phyloP scores from a whole-genome alignment of 2,113 vertebrate species.

The Leptobrachium leishanense region DNA sequence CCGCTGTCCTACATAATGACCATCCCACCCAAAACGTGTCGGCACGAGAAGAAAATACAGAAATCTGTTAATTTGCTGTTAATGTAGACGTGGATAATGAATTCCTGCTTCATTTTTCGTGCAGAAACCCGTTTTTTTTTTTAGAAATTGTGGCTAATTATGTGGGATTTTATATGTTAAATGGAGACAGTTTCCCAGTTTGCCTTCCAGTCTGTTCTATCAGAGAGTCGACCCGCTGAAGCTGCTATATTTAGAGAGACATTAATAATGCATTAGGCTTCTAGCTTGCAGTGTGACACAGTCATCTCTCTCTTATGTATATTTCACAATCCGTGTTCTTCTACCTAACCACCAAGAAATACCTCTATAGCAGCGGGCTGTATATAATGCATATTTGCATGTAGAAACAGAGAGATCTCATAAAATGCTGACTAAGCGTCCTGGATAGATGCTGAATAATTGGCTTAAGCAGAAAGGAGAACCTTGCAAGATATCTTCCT shows the following conservation, averaged over 20 bases:
- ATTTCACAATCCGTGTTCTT: neutral
- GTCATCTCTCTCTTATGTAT: constrained; percentile 4
- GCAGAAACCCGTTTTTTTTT: neutral
- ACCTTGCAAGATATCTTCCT: too few species aligned
- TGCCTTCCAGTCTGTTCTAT: constrained; percentile 1
- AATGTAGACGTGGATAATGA: neutral
- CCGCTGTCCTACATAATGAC: too few species aligned
- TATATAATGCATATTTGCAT: neutral
- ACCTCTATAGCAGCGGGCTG: neutral
- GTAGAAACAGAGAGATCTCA: too few species aligned
- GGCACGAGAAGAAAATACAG: neutral
- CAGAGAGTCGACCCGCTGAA: neutral
- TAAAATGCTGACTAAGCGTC: too few species aligned
- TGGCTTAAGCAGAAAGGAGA: too few species aligned
- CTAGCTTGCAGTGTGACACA: constrained; percentile 7
- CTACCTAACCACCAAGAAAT: neutral
- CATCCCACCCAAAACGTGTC: neutral
- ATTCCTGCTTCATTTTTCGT: neutral
- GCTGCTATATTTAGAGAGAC: constrained; percentile 31
- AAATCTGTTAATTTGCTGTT: neutral
- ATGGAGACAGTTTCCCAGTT: constrained; percentile 3
- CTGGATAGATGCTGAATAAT: too few species aligned
- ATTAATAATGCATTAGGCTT: constrained; percentile 29
- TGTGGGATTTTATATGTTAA: constrained; percentile 8
- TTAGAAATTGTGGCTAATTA: neutral